Evolutionary conservation across 1,140 invertebrate genomes (phyloP).

Genomic region (Nilaparvata lugens): DNA sequence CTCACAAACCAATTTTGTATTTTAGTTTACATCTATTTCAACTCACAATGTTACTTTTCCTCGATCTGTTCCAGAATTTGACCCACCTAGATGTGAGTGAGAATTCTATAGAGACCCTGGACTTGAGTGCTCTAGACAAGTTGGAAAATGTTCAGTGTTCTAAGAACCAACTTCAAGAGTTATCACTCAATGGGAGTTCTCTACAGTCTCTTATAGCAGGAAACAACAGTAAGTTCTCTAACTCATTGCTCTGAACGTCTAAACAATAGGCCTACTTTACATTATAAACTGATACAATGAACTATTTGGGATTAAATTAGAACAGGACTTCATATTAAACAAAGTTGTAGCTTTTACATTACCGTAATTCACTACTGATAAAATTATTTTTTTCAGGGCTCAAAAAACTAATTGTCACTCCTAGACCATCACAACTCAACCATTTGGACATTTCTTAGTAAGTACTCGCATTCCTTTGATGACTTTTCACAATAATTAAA

Average conservation of each 20-base stretch:
- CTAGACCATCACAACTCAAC: constrained; percentile 54
- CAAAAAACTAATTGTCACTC: constrained; percentile 50
- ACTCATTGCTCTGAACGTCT: too few relatives aligned
- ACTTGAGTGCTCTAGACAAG: constrained; percentile 57
- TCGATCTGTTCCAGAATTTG: constrained; percentile 44
- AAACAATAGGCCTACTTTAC: too few relatives aligned
- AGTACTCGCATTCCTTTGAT: constrained; percentile 34
- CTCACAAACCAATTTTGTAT: too few relatives aligned
- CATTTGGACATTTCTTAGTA: constrained; percentile 66
- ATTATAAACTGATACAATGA: too few relatives aligned
- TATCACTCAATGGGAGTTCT: constrained; percentile 55
- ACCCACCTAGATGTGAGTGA: constrained; percentile 69
- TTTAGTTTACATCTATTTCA: too few relatives aligned
- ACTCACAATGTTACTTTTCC: too few relatives aligned
- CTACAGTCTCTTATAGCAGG: constrained; percentile 59
- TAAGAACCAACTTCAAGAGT: constrained; percentile 54
- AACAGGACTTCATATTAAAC: too few relatives aligned
- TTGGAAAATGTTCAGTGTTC: constrained; percentile 61
- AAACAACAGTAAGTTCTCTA: constrained; percentile 56
- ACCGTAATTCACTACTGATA: too few relatives aligned
- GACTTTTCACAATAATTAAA: not conserved
- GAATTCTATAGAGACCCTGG: constrained; percentile 63
- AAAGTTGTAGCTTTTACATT: too few relatives aligned
- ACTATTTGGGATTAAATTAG: too few relatives aligned
- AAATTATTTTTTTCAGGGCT: constrained; percentile 46